Evolutionary conservation across 2,113 vertebrate genomes (phyloP).

Genomic region (Eonycteris spelaea): DNA sequence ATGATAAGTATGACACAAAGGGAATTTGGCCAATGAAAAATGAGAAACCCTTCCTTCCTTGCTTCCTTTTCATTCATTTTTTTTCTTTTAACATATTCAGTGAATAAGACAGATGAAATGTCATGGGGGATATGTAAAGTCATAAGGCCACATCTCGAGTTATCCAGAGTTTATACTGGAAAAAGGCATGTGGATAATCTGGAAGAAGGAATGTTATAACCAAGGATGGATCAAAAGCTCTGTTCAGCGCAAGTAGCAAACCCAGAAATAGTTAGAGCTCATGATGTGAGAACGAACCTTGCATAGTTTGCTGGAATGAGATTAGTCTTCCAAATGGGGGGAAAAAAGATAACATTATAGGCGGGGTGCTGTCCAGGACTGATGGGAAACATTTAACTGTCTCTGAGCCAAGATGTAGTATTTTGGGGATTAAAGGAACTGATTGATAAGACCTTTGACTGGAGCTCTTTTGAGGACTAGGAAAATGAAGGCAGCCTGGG

Average conservation of each 20-base stretch:
- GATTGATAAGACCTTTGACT: background rate
- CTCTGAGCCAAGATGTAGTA: constrained; percentile 1
- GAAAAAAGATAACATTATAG: background rate
- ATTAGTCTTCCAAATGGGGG: constrained; percentile 15
- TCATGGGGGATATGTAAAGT: background rate
- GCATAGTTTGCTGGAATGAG: constrained; percentile 33
- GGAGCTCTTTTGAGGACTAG: background rate
- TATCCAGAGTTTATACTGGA: background rate
- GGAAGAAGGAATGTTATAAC: background rate
- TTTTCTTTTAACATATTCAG: background rate
- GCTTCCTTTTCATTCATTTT: background rate
- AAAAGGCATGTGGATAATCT: background rate
- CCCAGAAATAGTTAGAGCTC: constrained; percentile 43
- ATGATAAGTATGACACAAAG: background rate
- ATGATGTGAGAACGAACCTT: constrained; percentile 26
- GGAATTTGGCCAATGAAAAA: background rate
- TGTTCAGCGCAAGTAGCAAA: constrained; percentile 13
- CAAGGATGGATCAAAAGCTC: constrained; percentile 32
- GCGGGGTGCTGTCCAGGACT: background rate
- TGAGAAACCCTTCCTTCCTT: background rate
- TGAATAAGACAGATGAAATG: background rate
- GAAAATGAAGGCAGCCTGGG: background rate
- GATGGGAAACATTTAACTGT: constrained; percentile 16
- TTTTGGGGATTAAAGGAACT: background rate
- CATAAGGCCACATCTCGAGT: background rate